Evolutionary conservation across 2,888 invertebrate genomes (phyloP).

Genomic region (Chrysotoxum bicinctum): DNA sequence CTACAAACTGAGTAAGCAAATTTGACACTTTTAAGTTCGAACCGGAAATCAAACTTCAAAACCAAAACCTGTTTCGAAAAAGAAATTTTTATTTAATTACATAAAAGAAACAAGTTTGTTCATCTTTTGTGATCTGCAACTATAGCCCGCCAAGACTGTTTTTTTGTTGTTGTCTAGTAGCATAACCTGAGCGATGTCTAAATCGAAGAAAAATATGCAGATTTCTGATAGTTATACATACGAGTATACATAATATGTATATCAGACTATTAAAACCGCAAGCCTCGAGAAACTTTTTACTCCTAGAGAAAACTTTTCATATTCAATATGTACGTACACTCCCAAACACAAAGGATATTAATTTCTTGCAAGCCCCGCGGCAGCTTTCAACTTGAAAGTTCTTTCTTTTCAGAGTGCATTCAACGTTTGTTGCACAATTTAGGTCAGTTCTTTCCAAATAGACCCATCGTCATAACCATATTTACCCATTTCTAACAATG

Average conservation of each 20-base stretch:
- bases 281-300: not conserved
- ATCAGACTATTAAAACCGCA: not conserved
- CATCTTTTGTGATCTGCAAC: too few species aligned
- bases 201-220: not conserved
- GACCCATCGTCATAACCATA: constrained; percentile 56
- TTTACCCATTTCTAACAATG: constrained; percentile 56
- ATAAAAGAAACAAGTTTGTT: too few species aligned
- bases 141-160: too few species aligned
- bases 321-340: constrained; percentile 5
- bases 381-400: constrained; percentile 18
- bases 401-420: constrained; percentile 37
- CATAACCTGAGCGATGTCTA: not conserved
- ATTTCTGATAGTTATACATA: not conserved
- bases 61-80: too few species aligned
- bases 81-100: too few species aligned
- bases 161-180: too few species aligned
- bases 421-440: constrained; percentile 61
- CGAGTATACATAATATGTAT: too few species aligned
- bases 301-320: not conserved
- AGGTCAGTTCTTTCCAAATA: constrained; percentile 65
- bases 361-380: constrained; percentile 21
- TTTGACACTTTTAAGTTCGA: too few species aligned
- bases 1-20: too few species aligned
- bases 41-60: too few species aligned
- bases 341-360: constrained; percentile 14